Evolutionary conservation across 2,797 vertebrate genomes (phyloP).

Genomic region (Zalophus californianus): DNA sequence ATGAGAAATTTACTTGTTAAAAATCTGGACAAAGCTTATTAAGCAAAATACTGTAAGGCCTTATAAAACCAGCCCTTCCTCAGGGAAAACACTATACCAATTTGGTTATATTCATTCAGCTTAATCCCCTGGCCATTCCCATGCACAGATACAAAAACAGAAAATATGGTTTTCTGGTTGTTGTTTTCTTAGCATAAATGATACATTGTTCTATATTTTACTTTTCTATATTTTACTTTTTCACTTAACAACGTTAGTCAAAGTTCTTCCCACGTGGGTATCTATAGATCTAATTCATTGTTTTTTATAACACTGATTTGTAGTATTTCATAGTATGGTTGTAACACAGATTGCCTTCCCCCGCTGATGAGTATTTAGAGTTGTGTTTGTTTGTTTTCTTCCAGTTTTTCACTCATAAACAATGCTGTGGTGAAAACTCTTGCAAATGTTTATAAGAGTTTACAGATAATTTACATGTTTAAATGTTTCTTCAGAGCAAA

Average conservation of each 20-base stretch:
- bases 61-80: not conserved
- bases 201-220: not conserved
- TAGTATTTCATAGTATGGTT: not conserved
- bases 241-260: not conserved
- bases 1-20: not conserved
- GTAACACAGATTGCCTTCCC: not conserved
- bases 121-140: not conserved
- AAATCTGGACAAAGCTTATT: not conserved
- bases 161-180: not conserved
- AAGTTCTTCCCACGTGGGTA: not conserved
- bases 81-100: not conserved
- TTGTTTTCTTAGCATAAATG: not conserved
- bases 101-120: not conserved
- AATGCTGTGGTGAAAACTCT: not conserved
- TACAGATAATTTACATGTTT: not conserved
- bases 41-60: not conserved
- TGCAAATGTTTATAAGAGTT: conserved; percentile 12
- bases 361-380: not conserved
- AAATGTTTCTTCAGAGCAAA: conserved; percentile 56
- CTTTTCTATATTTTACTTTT: not conserved
- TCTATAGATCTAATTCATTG: not conserved
- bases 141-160: not conserved
- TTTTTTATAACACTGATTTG: not conserved
- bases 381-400: not conserved
- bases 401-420: conserved; percentile 42